Evolutionary conservation across 2,113 vertebrate species (phyloP), one percentile per base, ranked within the genome.

Genomic region (Actenoides lindsayi): DNA sequence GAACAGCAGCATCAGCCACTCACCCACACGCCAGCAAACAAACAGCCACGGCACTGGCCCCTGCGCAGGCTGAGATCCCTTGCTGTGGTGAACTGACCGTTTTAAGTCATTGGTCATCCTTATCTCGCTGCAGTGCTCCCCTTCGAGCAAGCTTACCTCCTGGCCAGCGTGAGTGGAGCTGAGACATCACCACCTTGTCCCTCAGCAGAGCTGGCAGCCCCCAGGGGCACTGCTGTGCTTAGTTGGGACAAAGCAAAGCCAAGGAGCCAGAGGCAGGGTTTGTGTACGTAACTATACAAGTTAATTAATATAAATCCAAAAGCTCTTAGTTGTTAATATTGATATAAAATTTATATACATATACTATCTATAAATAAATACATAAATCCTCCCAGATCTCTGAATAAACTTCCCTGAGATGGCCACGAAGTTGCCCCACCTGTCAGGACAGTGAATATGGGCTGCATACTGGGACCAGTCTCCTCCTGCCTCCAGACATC

Each of bases 41-140:
- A 83, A 57, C 11, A 35, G 20, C 46, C 3, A 0, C 2, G 5
- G 63, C 1, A 2, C 59, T 8, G 59, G 30, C 16, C 30, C 41
- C 41, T 33, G 41, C 0, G 0, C 35, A 18, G 68, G 60, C 20
- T 65, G 50, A 70, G 62, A 46, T 13, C 35, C 35, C 35, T 60
- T 1, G 1, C 30, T 75, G 23, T 18, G 31, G 16, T 16, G 19
- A 63, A 23, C 60, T 25, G 27, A 78, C 33, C 19, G 20, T 6
- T 78, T 78, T 59, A 65, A 83, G 65, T 60, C 3, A 0, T 16
- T 56, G n/a, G 77, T 31, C 39, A 44, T 62, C 35, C 35, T 44
- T 31, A 33, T 20, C 18, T n/a, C 2, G 0, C 10, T 33, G 31
- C 5, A 4, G 33, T 69, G 41, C 35, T 33, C 33, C 1, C 5